These are phyloP conservation scores for Pristionchus fissidentatus DNA, from an alignment of 2,888 invertebrate genomes.

Conservation along the genomic window DNA sequence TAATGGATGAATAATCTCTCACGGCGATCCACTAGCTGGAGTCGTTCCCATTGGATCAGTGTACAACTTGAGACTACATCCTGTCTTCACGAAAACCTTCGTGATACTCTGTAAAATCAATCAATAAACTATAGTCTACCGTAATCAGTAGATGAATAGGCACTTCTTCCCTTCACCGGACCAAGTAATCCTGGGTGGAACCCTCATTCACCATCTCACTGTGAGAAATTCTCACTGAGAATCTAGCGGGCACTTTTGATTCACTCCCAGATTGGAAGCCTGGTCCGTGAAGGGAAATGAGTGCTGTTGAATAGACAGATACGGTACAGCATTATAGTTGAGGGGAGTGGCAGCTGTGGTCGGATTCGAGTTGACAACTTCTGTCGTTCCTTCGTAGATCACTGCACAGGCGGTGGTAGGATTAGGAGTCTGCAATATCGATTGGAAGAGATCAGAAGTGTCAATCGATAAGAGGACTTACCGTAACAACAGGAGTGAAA, in stretches of 20 bases:
- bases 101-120: not conserved
- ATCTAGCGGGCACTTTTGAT: no score
- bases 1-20: not conserved
- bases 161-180: no score
- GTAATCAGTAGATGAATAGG: no score
- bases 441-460: no score
- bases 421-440: not conserved
- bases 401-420: constrained; percentile 23
- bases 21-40: constrained; percentile 22
- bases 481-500: constrained; percentile 9
- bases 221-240: no score
- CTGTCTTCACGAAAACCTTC: constrained; percentile 29
- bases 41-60: constrained; percentile 9
- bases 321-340: not conserved
- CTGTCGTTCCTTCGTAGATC: constrained; percentile 9
- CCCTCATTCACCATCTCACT: no score
- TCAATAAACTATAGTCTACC: not conserved
- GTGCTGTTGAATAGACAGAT: not conserved
- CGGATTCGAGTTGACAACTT: constrained; percentile 3
- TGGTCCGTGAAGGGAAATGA: constrained; percentile 20
- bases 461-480: not conserved
- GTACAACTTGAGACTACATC: constrained; percentile 29
- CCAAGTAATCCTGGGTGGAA: no score
- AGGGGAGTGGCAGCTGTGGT: not conserved
- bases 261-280: no score